phyloP scores from a whole-genome alignment of 2,888 invertebrate species.

The Idaea dimidiata region DNA sequence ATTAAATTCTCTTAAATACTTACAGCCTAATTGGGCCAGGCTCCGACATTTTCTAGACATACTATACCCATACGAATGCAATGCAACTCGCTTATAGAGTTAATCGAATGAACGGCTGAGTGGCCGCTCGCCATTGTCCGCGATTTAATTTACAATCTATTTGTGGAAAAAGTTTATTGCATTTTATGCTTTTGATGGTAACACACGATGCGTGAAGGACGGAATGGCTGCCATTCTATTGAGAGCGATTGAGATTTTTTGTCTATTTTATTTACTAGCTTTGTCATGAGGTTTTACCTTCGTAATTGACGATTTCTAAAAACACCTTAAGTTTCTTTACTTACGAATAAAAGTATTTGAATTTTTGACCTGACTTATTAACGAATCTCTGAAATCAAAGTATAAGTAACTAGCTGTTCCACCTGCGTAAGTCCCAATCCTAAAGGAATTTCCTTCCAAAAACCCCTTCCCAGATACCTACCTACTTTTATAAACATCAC shows the following conservation, averaged over 20 bases:
- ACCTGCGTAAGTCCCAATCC: no score
- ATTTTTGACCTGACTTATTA: no score
- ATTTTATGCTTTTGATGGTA: background rate
- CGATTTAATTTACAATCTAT: slow-evolving; percentile 19
- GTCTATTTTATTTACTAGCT: background rate
- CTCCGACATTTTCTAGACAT: background rate
- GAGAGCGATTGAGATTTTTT: background rate
- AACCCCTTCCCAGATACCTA: no score
- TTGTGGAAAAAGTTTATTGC: slow-evolving; percentile 10
- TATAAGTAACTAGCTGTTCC: no score
- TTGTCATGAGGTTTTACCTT: background rate
- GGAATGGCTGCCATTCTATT: background rate
- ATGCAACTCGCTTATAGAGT: slow-evolving; percentile 21
- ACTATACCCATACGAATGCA: background rate
- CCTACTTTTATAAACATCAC: no score
- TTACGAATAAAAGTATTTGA: no score
- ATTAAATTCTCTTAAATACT: no score
- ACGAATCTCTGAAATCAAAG: no score
- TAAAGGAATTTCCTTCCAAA: no score
- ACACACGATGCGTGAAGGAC: background rate
- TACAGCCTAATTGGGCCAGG: no score
- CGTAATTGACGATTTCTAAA: no score
- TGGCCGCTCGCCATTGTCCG: slow-evolving; percentile 31
- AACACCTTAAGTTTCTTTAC: no score
- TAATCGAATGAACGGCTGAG: slow-evolving; percentile 38